These are phyloP conservation scores for Allobates femoralis DNA, from an alignment of 2,797 vertebrate species.

Conservation along the genomic window DNA sequence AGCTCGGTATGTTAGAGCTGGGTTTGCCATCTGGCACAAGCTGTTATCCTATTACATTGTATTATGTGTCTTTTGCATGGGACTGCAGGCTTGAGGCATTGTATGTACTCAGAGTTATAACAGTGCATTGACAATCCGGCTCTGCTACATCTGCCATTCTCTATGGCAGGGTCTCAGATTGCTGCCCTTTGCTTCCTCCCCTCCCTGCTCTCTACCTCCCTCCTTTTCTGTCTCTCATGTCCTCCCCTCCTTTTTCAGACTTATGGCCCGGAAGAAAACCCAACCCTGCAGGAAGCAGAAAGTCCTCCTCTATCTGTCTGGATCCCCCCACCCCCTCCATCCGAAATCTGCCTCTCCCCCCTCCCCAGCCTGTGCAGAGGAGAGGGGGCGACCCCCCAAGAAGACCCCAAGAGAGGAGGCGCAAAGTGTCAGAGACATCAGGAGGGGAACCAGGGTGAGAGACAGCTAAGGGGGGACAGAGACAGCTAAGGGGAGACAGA, in stretches of 20 bases:
- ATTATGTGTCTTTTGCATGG: background rate
- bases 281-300: constrained; percentile 44
- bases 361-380: constrained; percentile 83
- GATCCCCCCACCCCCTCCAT: constrained; percentile 36
- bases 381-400: constrained; percentile 68
- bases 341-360: background rate
- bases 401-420: constrained; percentile 37
- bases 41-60: background rate
- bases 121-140: background rate
- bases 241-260: constrained; percentile 12
- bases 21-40: background rate
- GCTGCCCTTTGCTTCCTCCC: background rate
- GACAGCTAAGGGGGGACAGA: background rate
- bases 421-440: constrained; percentile 35
- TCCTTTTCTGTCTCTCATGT: background rate
- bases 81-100: background rate
- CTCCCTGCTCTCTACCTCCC: background rate
- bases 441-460: constrained; percentile 39
- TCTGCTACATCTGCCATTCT: constrained; percentile 4
- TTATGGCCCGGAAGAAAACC: constrained; percentile 41
- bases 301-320: background rate
- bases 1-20: background rate
- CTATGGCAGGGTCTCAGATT: no score
- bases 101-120: background rate
- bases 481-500: no score